Evolutionary conservation across 2,888 invertebrate species (phyloP).

Genomic region (Molanna angustata): DNA sequence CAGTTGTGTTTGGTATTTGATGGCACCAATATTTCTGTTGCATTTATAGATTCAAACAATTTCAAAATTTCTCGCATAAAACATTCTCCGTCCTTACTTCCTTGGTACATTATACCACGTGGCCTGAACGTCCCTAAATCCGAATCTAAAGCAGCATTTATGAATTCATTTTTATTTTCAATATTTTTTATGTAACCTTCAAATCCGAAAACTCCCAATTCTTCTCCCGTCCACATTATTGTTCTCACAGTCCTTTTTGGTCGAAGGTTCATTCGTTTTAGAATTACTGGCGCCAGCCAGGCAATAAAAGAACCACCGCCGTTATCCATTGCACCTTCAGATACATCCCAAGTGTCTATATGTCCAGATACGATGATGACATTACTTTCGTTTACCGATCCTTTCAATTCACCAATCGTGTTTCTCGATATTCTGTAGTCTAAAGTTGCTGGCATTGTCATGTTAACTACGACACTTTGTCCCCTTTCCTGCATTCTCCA

Average conservation of each 20-base stretch:
- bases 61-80: conserved; percentile 59
- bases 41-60: conserved; percentile 57
- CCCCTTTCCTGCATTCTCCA: conserved; percentile 54
- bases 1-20: conserved; percentile 63
- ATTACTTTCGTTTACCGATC: conserved; percentile 36
- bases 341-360: conserved; percentile 75
- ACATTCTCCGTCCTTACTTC: conserved; percentile 54
- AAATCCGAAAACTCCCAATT: conserved; percentile 61
- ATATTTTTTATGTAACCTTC: conserved; percentile 55
- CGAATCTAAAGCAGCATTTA: conserved; percentile 68
- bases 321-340: conserved; percentile 77
- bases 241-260: conserved; percentile 62
- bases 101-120: conserved; percentile 58
- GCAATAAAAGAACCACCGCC: conserved; percentile 70
- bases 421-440: conserved; percentile 61
- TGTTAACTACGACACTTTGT: conserved; percentile 39
- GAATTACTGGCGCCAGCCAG: conserved; percentile 61
- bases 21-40: conserved; percentile 50
- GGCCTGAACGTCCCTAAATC: conserved; percentile 68
- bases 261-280: conserved; percentile 56
- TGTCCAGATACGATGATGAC: conserved; percentile 70
- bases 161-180: conserved; percentile 46
- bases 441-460: conserved; percentile 65
- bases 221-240: conserved; percentile 71
- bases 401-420: conserved; percentile 59